Percentiles rank a stretch among this genome's conserved stretches.
phyloP scores from a whole-genome alignment of 2,888 invertebrate genomes.

The Philhelius pedissequus region DNA sequence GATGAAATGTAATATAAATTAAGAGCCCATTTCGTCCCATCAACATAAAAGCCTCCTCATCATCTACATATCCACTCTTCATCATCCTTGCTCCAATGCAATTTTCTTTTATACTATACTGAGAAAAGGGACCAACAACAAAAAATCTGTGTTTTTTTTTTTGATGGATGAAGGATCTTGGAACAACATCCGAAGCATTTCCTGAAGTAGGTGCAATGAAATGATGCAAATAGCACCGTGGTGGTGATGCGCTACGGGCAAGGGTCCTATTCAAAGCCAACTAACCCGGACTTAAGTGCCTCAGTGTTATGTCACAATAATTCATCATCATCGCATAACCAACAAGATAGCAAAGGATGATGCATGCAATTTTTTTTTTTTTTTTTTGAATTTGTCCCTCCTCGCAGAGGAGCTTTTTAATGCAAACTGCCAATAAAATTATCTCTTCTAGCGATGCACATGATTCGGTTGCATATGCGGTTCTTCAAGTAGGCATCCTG shows the following conservation, averaged over 20 bases:
- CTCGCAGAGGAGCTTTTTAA: conserved; percentile 25
- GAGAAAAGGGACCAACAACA: background rate
- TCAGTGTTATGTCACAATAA: conserved; percentile 59
- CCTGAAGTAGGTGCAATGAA: conserved; percentile 69
- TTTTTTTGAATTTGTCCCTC: background rate
- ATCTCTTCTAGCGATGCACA: conserved; percentile 60
- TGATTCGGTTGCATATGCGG: conserved; percentile 48
- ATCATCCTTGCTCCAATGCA: background rate
- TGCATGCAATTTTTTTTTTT: background rate
- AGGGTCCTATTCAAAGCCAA: conserved; percentile 65
- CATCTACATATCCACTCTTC: conserved; percentile 21
- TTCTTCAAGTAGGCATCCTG: conserved; percentile 21
- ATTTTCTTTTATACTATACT: background rate
- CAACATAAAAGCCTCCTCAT: conserved; percentile 32
- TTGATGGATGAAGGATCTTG: conserved; percentile 13
- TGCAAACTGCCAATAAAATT: conserved; percentile 69
- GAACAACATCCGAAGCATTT: conserved; percentile 55
- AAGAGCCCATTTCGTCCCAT: conserved; percentile 58
- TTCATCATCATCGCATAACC: background rate
- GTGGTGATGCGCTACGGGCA: conserved; percentile 25
- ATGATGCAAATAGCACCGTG: conserved; percentile 46
- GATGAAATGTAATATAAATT: conserved; percentile 50
- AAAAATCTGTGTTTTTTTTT: background rate
- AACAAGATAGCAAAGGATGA: background rate
- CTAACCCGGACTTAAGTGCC: conserved; percentile 56